phyloP scores from a whole-genome alignment of 2,888 invertebrate genomes.

The Orchesella flavescens region DNA sequence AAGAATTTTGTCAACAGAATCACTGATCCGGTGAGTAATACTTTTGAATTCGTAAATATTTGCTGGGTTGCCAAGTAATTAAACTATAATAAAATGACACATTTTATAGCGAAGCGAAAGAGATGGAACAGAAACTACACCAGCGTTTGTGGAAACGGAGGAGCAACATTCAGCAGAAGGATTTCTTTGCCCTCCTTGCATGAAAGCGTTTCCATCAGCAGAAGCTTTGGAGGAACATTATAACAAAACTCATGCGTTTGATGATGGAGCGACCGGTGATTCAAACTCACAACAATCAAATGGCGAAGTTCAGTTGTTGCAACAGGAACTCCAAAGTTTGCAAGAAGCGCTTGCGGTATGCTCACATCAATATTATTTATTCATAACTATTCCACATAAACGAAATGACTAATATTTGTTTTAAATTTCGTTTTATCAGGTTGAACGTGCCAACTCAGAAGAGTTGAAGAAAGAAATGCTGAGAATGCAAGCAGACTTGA shows the following conservation, averaged over 20 bases:
- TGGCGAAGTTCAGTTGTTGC: conserved; percentile 74
- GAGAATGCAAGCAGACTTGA: conserved; percentile 73
- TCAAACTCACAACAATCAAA: conserved; percentile 17
- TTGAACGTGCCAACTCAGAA: conserved; percentile 74
- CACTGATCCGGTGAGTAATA: conserved; percentile 71
- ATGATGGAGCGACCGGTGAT: conserved; percentile 36
- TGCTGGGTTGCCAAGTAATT: neutral
- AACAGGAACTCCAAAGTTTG: conserved; percentile 74
- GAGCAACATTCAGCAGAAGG: conserved; percentile 74
- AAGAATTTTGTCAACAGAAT: conserved; percentile 72
- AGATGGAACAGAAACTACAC: conserved; percentile 51
- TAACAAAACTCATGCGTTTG: conserved; percentile 69
- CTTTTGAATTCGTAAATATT: neutral
- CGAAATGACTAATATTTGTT: neutral
- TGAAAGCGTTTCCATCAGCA: conserved; percentile 74
- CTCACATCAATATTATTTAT: neutral
- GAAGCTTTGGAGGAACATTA: conserved; percentile 75
- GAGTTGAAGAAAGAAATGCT: conserved; percentile 75
- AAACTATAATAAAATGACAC: neutral
- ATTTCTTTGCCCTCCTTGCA: conserved; percentile 76
- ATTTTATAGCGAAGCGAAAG: conserved; percentile 57
- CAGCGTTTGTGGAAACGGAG: conserved; percentile 58
- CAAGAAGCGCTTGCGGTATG: conserved; percentile 73
- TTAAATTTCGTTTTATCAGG: conserved; percentile 67
- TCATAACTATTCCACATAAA: neutral